Base-by-base conservation (phyloP, 2,888 invertebrate genomes). In the Folsomia candida region DNA sequence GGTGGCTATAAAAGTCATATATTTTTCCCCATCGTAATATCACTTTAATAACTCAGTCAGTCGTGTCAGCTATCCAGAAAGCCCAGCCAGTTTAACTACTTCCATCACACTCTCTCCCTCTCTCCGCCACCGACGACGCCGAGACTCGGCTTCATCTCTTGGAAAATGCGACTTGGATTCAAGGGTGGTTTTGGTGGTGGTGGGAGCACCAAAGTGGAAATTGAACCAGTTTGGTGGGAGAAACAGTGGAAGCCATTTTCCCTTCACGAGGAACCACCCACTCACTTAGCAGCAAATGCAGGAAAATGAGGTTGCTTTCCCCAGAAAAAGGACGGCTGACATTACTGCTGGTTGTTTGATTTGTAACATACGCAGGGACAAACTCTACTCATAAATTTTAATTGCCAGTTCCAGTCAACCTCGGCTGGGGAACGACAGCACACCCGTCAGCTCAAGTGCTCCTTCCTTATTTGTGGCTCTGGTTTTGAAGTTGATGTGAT, bases 31-130 rank as follows among this genome's bases (percentile, higher is more conserved):
- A 22, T 18, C n/a, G 47, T 64, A 64, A 64, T 64, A 64, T 64
- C 64, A 47, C 64, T 64, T 64, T 64, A 64, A 64, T 64, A 64
- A 64, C 64, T 64, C 64, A 64, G 51, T 64, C 11, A 51, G 51
- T 64, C 25, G 29, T 64, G 51, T 51, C 64, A 64, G 29, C 6
- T 29, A 62, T 28, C 62, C 28, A 29, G n/a, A 22, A 54, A 22
- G 54, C 6, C 6, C 6, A 64, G 14, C 24, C 20, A 51, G 64
- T 47, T 29, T 64, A 64, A 64, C 64, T 64, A 51, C 64, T 64
- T 51, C 64, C 64, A 64, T 64, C 64, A 64, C 62, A 47, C 64
- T 64, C 54, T n/a, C 54, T 54, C 54, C 54, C n/a, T 54, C 11
- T n/a, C 22, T 54, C 18, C 47, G 18, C 47, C 18, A 11, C 9